phyloP scores from a whole-genome alignment of 35 echinoderm and acorn worm genomes.

The Apostichopus californicus region DNA sequence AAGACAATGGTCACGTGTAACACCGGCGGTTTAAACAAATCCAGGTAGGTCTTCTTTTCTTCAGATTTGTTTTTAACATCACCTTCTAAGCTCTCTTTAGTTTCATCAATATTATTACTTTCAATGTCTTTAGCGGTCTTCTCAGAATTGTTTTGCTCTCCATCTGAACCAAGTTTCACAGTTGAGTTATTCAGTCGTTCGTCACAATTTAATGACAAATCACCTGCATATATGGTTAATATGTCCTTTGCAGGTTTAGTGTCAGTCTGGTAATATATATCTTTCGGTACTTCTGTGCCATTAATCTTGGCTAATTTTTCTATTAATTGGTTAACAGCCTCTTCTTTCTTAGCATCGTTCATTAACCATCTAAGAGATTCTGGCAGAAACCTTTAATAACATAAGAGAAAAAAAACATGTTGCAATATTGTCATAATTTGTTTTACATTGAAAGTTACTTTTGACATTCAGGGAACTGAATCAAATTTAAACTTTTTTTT shows the following conservation, averaged over 20 bases:
- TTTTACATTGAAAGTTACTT: too few relatives aligned
- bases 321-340: conserved; percentile 3
- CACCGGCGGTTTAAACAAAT: conserved; percentile 20
- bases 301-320: conserved; percentile 26
- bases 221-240: background rate
- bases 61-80: background rate
- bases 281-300: conserved; percentile 8
- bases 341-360: conserved; percentile 5
- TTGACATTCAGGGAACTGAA: too few relatives aligned
- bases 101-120: background rate
- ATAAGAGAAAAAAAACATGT: background rate
- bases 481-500: too few relatives aligned
- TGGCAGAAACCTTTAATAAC: conserved; percentile 31
- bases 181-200: too few relatives aligned
- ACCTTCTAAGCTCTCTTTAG: background rate
- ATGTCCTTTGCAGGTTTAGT: background rate
- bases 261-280: background rate
- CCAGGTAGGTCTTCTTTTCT: background rate
- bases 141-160: too few relatives aligned
- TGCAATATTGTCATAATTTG: background rate
- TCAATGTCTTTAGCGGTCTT: background rate
- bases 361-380: conserved; percentile 33
- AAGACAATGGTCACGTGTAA: conserved; percentile 8
- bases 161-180: too few relatives aligned
- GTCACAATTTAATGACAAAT: background rate